These are phyloP conservation scores for Andrena marginata DNA, from an alignment of 2,888 invertebrate species.

Conservation along the genomic window DNA sequence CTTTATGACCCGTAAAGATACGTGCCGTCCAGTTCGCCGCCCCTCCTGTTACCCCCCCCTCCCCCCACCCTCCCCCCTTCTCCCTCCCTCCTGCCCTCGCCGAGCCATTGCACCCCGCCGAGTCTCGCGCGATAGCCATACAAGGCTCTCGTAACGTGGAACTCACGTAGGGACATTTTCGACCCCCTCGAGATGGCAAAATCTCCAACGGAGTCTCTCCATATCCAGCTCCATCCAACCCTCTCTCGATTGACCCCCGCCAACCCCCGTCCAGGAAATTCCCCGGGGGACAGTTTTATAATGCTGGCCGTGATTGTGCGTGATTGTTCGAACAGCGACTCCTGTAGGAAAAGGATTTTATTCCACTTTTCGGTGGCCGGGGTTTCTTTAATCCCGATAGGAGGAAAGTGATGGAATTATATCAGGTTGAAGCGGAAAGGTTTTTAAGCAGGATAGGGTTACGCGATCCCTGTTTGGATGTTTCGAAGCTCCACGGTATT, in stretches of 20 bases:
- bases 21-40: constrained; percentile 83
- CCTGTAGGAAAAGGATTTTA: constrained; percentile 54
- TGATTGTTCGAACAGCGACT: constrained; percentile 76
- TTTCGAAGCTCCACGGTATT: no score
- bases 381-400: constrained; percentile 33
- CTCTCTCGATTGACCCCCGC: constrained; percentile 48
- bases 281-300: constrained; percentile 80
- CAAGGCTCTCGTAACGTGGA: constrained; percentile 65
- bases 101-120: constrained; percentile 54
- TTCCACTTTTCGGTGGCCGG: constrained; percentile 26
- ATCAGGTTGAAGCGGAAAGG: background rate
- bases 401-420: constrained; percentile 12
- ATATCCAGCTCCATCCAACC: constrained; percentile 44
- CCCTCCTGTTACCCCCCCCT: constrained; percentile 20
- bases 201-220: constrained; percentile 72
- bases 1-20: constrained; percentile 85
- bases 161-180: constrained; percentile 72
- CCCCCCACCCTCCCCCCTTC: no score
- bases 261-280: constrained; percentile 55
- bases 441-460: background rate
- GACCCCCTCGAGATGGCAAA: constrained; percentile 77
- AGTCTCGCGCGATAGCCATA: constrained; percentile 54
- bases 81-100: no score
- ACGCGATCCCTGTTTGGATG: background rate
- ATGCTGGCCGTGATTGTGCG: constrained; percentile 80